Conservation (phyloP, 2,113 vertebrate genomes). For the Oxyura jamaicensis region DNA sequence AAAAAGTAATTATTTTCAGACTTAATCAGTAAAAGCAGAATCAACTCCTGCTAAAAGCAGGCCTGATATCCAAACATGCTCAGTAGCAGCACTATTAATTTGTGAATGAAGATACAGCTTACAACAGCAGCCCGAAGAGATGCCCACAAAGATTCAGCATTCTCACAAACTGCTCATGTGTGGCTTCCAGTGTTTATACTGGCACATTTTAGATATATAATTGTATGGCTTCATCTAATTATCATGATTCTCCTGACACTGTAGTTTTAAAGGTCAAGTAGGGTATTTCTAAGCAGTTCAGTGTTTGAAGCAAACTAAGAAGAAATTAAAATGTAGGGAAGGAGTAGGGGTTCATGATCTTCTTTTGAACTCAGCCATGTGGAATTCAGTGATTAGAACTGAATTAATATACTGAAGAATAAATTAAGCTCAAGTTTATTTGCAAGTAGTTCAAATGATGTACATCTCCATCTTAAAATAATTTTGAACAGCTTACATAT, state of each 20-base stretch:
- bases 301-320: conserved; percentile 3
- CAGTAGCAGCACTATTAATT: background rate
- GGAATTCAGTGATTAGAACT: conserved; percentile 64
- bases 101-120: background rate
- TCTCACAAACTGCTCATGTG: background rate
- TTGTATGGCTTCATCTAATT: background rate
- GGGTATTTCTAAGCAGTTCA: background rate
- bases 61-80: background rate
- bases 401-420: conserved; percentile 56
- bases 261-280: conserved; percentile 53
- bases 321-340: conserved; percentile 47
- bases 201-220: conserved; percentile 10
- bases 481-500: background rate
- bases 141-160: background rate
- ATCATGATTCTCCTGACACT: background rate
- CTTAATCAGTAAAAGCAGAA: background rate
- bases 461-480: conserved; percentile 18
- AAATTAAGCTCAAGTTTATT: conserved; percentile 54
- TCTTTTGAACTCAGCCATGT: conserved; percentile 64
- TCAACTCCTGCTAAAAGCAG: background rate
- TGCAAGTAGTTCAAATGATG: background rate
- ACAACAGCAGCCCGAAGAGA: background rate
- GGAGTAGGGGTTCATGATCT: background rate
- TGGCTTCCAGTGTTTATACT: background rate
- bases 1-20: background rate